These are phyloP conservation scores for Hirtodrosophila confusa DNA, from an alignment of 2,888 invertebrate genomes.

Conservation along the genomic window DNA sequence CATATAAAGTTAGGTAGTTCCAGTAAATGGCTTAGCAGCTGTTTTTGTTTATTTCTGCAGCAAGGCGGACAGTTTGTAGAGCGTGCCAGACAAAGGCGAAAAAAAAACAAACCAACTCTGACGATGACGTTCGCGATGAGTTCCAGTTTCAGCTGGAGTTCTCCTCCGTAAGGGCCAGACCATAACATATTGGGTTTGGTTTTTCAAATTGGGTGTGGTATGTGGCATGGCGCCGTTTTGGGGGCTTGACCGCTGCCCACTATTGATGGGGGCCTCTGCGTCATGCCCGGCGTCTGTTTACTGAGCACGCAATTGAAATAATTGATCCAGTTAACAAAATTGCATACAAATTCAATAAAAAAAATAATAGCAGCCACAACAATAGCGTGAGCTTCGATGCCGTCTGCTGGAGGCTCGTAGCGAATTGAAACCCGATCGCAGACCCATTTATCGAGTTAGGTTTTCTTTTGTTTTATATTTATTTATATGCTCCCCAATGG, in stretches of 20 bases:
- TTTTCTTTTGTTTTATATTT: constrained; percentile 33
- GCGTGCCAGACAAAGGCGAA: constrained; percentile 51
- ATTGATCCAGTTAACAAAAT: constrained; percentile 80
- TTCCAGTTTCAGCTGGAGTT: constrained; percentile 14
- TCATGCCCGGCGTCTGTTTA: constrained; percentile 65
- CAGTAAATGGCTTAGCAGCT: constrained; percentile 53
- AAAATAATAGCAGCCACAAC: constrained; percentile 19
- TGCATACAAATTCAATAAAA: constrained; percentile 77
- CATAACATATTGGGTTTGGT: constrained; percentile 15
- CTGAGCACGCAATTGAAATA: constrained; percentile 77
- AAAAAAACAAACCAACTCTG: neutral
- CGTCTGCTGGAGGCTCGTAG: constrained; percentile 26
- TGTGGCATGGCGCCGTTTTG: constrained; percentile 22
- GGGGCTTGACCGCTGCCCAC: constrained; percentile 54
- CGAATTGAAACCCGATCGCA: constrained; percentile 70
- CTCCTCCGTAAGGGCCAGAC: constrained; percentile 10
- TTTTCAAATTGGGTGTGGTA: constrained; percentile 27
- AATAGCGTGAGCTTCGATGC: constrained; percentile 25
- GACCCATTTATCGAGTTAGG: constrained; percentile 67
- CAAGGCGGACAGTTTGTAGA: constrained; percentile 45
- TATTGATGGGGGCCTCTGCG: constrained; percentile 51
- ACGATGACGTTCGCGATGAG: constrained; percentile 34
- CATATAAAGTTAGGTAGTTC: constrained; percentile 18
- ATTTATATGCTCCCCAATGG: constrained; percentile 46
- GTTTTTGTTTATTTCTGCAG: constrained; percentile 44